These are phyloP conservation scores for Stigmatopora argus DNA, from an alignment of 2,113 vertebrate species.

Conservation along the genomic window DNA sequence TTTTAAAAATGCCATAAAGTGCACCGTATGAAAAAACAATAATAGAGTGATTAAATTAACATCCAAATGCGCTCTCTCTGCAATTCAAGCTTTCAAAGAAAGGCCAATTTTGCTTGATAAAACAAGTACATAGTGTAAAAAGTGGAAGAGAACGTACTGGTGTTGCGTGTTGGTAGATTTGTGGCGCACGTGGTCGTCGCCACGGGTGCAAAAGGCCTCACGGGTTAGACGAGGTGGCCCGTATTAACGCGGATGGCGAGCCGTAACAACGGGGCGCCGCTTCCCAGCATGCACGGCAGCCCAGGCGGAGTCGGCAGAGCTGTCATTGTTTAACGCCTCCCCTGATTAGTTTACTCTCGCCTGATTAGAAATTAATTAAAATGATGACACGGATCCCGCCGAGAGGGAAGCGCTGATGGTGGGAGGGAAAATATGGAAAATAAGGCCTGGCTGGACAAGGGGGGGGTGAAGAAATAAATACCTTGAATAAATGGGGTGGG, in stretches of 20 bases:
- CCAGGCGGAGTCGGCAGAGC: slow-evolving; percentile 64
- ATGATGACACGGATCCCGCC: slow-evolving; percentile 76
- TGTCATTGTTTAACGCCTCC: slow-evolving; percentile 72
- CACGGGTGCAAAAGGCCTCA: not conserved
- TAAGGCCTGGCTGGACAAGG: slow-evolving; percentile 14
- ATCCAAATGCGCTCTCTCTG: too few relatives aligned
- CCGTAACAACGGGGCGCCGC: slow-evolving; percentile 50
- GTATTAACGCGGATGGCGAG: slow-evolving; percentile 50
- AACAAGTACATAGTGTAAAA: too few relatives aligned
- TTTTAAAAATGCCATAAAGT: too few relatives aligned
- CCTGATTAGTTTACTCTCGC: slow-evolving; percentile 78
- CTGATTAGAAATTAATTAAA: slow-evolving; percentile 82
- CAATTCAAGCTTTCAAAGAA: too few relatives aligned
- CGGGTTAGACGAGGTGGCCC: not conserved
- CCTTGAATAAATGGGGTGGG: slow-evolving; percentile 17
- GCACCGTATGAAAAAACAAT: too few relatives aligned
- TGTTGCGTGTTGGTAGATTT: too few relatives aligned
- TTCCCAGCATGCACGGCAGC: slow-evolving; percentile 62
- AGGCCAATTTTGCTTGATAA: too few relatives aligned
- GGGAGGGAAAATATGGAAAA: slow-evolving; percentile 21
- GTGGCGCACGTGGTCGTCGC: not conserved
- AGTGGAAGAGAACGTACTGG: too few relatives aligned
- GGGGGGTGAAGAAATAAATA: slow-evolving; percentile 20
- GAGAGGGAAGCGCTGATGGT: slow-evolving; percentile 42
- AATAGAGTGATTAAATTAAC: too few relatives aligned